These are phyloP conservation scores for Slavum lentiscoides DNA, from an alignment of 2,888 invertebrate genomes.

Conservation along the genomic window DNA sequence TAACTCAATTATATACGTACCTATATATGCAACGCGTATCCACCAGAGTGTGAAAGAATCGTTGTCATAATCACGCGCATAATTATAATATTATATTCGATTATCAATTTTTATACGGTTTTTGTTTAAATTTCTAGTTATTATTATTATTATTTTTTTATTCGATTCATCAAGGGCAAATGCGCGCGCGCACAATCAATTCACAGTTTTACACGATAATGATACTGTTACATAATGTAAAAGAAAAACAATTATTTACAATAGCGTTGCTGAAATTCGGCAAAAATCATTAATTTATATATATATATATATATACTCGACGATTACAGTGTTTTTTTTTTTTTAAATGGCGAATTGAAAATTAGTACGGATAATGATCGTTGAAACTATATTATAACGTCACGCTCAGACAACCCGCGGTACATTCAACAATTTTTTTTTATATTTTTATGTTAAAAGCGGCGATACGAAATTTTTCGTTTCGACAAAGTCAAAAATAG, in stretches of 20 bases:
- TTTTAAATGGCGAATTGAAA: no score
- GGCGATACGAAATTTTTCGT: no score
- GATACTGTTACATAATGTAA: slow-evolving; percentile 1
- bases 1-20: not conserved
- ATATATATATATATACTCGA: no score
- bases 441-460: no score
- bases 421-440: no score
- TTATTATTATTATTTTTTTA: slow-evolving; percentile 19
- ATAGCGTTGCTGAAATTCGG: not conserved
- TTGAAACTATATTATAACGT: no score
- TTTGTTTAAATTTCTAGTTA: slow-evolving; percentile 25
- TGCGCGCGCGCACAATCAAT: not conserved
- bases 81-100: slow-evolving; percentile 27
- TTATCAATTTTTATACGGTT: slow-evolving; percentile 2
- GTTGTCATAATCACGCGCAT: slow-evolving; percentile 12
- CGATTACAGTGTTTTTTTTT: no score
- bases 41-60: slow-evolving; percentile 32
- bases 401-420: no score
- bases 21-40: not conserved
- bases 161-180: slow-evolving; percentile 18
- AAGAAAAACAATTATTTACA: not conserved
- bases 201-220: slow-evolving; percentile 10
- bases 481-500: no score
- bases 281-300: no score
- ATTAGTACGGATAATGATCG: no score